Conservation (phyloP, 2,797 vertebrate species). For the Pseudopleuronectes americanus region DNA sequence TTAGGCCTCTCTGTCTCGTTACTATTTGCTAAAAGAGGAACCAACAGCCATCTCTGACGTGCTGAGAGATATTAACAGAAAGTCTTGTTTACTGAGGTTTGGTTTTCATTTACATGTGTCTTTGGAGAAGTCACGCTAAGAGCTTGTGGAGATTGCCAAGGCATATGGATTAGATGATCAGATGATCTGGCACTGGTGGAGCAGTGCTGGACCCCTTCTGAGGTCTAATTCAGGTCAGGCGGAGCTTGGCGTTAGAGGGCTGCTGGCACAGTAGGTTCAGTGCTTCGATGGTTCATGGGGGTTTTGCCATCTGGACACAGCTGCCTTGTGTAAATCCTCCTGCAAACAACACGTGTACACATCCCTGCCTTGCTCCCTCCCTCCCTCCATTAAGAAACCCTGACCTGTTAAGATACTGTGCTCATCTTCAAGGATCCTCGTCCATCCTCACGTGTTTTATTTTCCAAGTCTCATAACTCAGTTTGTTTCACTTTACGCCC, state of each 20-base stretch:
- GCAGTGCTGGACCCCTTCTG: slow-evolving; percentile 8
- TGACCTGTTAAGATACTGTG: neutral
- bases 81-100: slow-evolving; percentile 2
- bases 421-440: neutral
- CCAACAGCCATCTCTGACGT: neutral
- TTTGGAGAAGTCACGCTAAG: slow-evolving; percentile 21
- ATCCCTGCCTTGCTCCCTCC: neutral
- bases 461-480: no score
- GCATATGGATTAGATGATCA: slow-evolving; percentile 38
- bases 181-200: slow-evolving; percentile 13
- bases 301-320: slow-evolving; percentile 55
- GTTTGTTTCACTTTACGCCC: neutral
- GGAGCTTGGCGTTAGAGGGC: slow-evolving; percentile 8
- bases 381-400: neutral
- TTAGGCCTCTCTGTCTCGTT: neutral
- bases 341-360: slow-evolving; percentile 14
- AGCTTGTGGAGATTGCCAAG: slow-evolving; percentile 26
- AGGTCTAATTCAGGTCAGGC: slow-evolving; percentile 36
- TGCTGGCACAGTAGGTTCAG: slow-evolving; percentile 24
- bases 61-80: neutral
- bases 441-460: neutral
- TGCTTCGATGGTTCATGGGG: neutral
- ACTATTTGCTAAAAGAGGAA: neutral
- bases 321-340: slow-evolving; percentile 37
- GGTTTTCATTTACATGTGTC: slow-evolving; percentile 4